phyloP scores from a whole-genome alignment of 2,888 invertebrate genomes.

The Ennomos erosarius region DNA sequence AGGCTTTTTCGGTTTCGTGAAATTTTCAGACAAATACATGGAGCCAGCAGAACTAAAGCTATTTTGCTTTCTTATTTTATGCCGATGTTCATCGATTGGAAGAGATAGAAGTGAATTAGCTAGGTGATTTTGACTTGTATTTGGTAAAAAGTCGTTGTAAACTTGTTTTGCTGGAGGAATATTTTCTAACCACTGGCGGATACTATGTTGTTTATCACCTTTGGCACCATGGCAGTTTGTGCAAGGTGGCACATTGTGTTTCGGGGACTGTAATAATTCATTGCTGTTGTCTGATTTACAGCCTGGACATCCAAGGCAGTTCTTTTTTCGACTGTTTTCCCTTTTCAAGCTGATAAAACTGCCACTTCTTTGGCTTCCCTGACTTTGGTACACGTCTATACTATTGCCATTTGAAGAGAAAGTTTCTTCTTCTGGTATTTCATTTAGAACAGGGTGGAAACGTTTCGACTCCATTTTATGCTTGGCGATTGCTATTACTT shows the following conservation, averaged over 20 bases:
- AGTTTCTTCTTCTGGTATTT: conserved; percentile 93
- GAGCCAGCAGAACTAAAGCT: conserved; percentile 67
- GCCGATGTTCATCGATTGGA: conserved; percentile 55
- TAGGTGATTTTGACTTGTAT: conserved; percentile 55
- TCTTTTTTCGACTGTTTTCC: conserved; percentile 86
- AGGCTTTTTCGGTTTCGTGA: conserved; percentile 57
- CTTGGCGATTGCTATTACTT: conserved; percentile 95
- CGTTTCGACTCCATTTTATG: conserved; percentile 94
- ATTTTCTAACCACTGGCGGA: conserved; percentile 91
- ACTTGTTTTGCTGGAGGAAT: conserved; percentile 83
- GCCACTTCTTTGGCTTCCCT: conserved; percentile 82
- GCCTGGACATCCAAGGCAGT: conserved; percentile 88
- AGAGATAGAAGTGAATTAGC: conserved; percentile 70
- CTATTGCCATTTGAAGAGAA: conserved; percentile 77
- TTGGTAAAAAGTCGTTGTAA: conserved; percentile 59
- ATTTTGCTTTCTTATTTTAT: conserved; percentile 68
- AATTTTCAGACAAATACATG: conserved; percentile 59
- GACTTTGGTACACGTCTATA: conserved; percentile 75
- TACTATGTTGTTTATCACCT: conserved; percentile 90
- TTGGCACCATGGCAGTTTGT: conserved; percentile 81
- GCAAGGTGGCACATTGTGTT: conserved; percentile 78
- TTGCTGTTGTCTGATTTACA: conserved; percentile 74
- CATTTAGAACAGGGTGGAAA: conserved; percentile 90
- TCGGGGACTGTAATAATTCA: conserved; percentile 69
- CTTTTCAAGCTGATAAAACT: conserved; percentile 86